Percentiles rank a stretch among this genome's conserved stretches.
Evolutionary conservation across 2,888 invertebrate species (phyloP).

Genomic region (Pristionchus arcanus): DNA sequence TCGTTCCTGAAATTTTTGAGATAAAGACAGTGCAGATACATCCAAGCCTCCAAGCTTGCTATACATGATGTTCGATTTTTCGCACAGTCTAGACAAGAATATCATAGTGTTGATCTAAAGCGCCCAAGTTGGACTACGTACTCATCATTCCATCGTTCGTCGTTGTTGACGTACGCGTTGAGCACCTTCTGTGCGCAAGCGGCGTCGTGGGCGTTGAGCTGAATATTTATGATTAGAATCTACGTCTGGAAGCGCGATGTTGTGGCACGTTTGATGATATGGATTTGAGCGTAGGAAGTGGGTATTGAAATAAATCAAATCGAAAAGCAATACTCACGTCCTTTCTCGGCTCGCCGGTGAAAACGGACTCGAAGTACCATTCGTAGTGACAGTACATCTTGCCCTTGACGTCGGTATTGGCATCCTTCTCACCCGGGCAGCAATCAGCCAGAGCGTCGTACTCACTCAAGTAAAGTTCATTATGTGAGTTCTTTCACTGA

Average conservation of each 20-base stretch:
- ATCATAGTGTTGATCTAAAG: no score
- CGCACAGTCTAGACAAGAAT: no score
- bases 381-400: conserved; percentile 54
- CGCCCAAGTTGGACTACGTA: background rate
- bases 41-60: no score
- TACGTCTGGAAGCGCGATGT: no score
- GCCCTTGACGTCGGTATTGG: conserved; percentile 25
- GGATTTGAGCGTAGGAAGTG: no score
- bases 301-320: background rate
- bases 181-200: background rate
- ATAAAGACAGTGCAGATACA: no score
- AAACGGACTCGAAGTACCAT: background rate
- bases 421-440: conserved; percentile 12
- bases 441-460: conserved; percentile 49
- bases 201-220: background rate
- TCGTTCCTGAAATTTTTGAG: conserved; percentile 68
- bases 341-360: background rate
- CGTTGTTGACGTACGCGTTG: background rate
- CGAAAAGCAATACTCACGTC: background rate
- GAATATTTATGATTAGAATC: background rate
- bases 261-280: no score
- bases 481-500: no score
- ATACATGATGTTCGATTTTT: no score
- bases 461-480: background rate
- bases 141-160: background rate